Evolutionary conservation across 2,797 vertebrate genomes (phyloP).

Genomic region (Trichosurus vulpecula): DNA sequence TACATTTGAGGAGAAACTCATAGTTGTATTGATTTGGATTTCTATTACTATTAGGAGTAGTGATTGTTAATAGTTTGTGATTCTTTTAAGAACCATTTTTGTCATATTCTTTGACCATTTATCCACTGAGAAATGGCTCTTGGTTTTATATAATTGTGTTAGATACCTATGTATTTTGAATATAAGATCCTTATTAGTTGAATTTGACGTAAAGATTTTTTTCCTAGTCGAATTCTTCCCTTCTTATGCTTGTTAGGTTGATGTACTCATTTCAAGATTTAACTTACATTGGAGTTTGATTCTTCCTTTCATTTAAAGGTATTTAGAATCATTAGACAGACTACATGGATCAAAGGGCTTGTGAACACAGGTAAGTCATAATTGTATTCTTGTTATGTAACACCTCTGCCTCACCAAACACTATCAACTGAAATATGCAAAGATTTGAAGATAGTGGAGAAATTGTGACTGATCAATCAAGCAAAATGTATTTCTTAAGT

Average conservation of each 20-base stretch:
- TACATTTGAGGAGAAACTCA: not conserved
- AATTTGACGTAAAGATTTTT: not conserved
- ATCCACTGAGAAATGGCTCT: not conserved
- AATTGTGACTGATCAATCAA: not conserved
- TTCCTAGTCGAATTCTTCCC: not conserved
- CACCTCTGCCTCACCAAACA: slow-evolving; percentile 15
- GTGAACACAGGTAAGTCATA: slow-evolving; percentile 2
- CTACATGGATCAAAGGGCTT: slow-evolving; percentile 11
- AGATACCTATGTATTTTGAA: not conserved
- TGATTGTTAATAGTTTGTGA: not conserved
- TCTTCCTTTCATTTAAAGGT: slow-evolving; percentile 44
- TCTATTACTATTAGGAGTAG: not conserved
- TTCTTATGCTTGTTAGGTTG: not conserved
- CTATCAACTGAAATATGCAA: slow-evolving; percentile 11
- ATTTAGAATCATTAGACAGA: slow-evolving; percentile 33
- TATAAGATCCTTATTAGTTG: not conserved
- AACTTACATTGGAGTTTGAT: not conserved
- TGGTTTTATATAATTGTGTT: not conserved
- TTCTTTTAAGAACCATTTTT: not conserved
- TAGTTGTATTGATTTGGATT: not conserved
- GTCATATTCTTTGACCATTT: not conserved
- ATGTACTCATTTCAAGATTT: not conserved
- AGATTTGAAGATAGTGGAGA: slow-evolving; percentile 14
- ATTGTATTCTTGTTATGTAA: slow-evolving; percentile 34
- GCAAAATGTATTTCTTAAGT: slow-evolving; percentile 3